Base-by-base conservation (phyloP, 2,797 vertebrate genomes). In the Petrocephalus schoutedeni region DNA sequence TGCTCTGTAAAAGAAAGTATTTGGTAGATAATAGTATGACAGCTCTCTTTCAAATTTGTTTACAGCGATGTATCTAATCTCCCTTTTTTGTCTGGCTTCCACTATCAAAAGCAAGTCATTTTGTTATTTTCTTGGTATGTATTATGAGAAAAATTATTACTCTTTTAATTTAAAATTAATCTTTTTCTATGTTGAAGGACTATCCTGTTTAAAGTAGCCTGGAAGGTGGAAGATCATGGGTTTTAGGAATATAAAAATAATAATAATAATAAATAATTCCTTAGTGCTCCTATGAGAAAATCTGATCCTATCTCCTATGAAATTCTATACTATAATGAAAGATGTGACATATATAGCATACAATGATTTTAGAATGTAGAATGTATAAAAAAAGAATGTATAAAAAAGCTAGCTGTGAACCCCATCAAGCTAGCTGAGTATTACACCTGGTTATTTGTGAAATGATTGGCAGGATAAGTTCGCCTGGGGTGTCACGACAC, bases 1-100 rank as follows among this genome's bases (percentile, higher is more conserved):
- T 56, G 54, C 45, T 77, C 71, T 36, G 36, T 16, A n/a, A 77
- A 77, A 41, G 36, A 36, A 77, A 45, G 16, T 45, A 45, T n/a
- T 77, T 77, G 2, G 6, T 77, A n/a, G 36, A 67, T 14, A 74
- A 74, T 36, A 32, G 23, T 67, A 32, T 74, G 67, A 77, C 7
- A 19, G 2, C 71, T 77, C 71, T 77, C 71, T 77, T 49, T 77
- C 36, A 77, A 77, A 45, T 77, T 77, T 77, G 71, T 77, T 77
- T 77, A 77, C 36, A n/a, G 41, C 36, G 45, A 16, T 10, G 19
- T n/a, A 49, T 77, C 36, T 77, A 41, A 77, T 45, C 71, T 8
- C 71, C 36, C 14, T 77, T 41, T 36, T 45, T 45, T 77, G 71
- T 77, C 71, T 77, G 71, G 36, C 36, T 77, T 41, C 71, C 71